Base-by-base conservation (phyloP, 1,140 invertebrate species). In the Augochlora pura region DNA sequence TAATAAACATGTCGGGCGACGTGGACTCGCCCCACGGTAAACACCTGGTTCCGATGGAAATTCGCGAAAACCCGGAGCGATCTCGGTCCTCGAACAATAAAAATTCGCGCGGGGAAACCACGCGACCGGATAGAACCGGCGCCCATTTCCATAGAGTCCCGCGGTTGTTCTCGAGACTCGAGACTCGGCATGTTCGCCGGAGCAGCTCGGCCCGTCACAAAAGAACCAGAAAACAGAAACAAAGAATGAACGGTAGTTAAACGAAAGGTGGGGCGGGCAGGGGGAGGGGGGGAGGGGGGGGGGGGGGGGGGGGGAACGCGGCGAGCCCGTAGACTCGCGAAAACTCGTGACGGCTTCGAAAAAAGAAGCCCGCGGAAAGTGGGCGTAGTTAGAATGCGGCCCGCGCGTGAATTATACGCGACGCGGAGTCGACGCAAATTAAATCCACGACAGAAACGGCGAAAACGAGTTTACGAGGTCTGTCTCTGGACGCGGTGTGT, bases 401-500 rank as follows among this genome's bases (percentile, higher is more conserved):
- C 25, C 4, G 10, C 4, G 10, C 32, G 60, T 38, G 49, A 52
- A 73, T 5, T 25, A 42, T 7, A 10, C 57, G 46, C 14, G 23
- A 23, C 69, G 71, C 39, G 23, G 39, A 66, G 46, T 66, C 63
- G 73, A 67, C 73, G 63, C 38, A 59, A 67, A 75, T 75, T 75
- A 75, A 66, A 27, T 12, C 18, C 59, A 10, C 25, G 25, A 52
- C 39, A 18, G 5, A 14, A 57, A 66, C 2, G 18, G 18, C 6
- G 46, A 69, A 14, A 76, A 38, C 25, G 60, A 54, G 64, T 64
- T 54, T 71, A 57, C 59, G 42, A 46, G n/a, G n/a, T 25, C 25
- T 23, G 59, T 0, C 14, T 52, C 49, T 5, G 49, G 49, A 52
- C 1, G 14, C 1, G 16, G 49, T 16, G 49, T 16, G 49, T 16